Conservation (phyloP, 2,113 vertebrate species). For the Megaceryle torquata region DNA sequence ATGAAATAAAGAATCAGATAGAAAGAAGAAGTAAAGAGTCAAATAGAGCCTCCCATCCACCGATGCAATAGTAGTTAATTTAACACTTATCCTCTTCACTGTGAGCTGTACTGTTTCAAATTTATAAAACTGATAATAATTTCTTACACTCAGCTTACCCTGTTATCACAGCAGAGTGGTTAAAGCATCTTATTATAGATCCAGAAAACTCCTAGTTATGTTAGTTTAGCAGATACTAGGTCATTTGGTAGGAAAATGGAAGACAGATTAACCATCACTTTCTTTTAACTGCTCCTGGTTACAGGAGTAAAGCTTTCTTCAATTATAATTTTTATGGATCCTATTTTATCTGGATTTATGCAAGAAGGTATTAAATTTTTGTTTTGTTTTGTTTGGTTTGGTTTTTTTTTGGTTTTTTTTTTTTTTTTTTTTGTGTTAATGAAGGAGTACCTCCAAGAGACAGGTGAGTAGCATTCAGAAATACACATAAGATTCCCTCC, state of each 20-base stretch:
- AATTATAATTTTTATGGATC: not conserved
- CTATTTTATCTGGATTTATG: no score
- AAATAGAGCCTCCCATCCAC: not conserved
- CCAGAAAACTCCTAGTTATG: not conserved
- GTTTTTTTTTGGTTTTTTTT: no score
- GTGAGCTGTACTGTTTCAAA: not conserved
- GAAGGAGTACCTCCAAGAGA: not conserved
- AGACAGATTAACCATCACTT: not conserved
- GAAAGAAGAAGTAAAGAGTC: not conserved
- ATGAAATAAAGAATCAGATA: not conserved
- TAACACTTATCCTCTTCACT: no score
- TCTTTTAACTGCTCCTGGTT: not conserved
- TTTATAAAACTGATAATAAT: not conserved
- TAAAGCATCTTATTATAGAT: not conserved
- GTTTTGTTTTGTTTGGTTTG: no score
- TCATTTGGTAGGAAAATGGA: not conserved
- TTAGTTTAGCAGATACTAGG: not conserved
- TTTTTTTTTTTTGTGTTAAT: not conserved
- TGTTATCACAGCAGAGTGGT: fast-evolving
- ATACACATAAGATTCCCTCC: not conserved
- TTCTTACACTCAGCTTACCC: not conserved
- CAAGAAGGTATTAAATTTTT: no score
- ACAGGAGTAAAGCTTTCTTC: not conserved
- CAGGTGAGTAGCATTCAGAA: not conserved
- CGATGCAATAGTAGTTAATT: not conserved